Base-by-base conservation (phyloP, 2,888 invertebrate species). In the Apocheima hispidaria region DNA sequence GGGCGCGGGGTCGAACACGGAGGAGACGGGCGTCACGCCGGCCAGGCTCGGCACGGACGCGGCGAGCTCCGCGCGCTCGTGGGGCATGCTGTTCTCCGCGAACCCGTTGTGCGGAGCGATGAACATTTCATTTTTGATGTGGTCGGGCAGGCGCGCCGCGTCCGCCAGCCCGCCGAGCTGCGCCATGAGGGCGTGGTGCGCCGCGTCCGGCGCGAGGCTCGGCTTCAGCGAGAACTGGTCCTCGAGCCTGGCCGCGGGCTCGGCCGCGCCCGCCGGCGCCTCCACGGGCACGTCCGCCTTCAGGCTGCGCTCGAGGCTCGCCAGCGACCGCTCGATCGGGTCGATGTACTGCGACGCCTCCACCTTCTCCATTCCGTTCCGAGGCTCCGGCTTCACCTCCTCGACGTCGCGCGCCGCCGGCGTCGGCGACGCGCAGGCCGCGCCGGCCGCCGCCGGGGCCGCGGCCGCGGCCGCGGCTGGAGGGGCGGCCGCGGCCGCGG, bases 251-350 rank as follows among this genome's bases (percentile, higher is more conserved):
- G 92, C 78, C 92, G 83, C 36, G 93, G 48, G 90, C 81, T 90
- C 82, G 52, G 93, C 92, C 46, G 89, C 92, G 58, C 93, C 90
- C 49, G 93, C 88, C 66, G 87, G 92, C 30, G 92, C 90, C 64
- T 94, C 92, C 77, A 94, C 93, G 58, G 94, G 94, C 63, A 93
- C 90, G 53, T 94, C 93, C 53, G 88, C 93, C 72, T 94, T 94
- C 40, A 94, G 87, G 68, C 93, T 94, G 50, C 95, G 94, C 84
- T 96, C 96, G 70, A 96, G 87, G 72, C 94, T 95, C 48, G 96
- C 96, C 74, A 96, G 88, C 54, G 95, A 95, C 71, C 95, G 94
- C 84, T 96, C 96, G 73, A 96, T 92, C 18, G 96, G 95, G 83
- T 96, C 96, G 59, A 95, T 94, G 73, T 88, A 92, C 63, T 89